Evolutionary conservation across 37 sponge, comb jelly and placozoan species (phyloP).

Genomic region (Theonella swinhoei): DNA sequence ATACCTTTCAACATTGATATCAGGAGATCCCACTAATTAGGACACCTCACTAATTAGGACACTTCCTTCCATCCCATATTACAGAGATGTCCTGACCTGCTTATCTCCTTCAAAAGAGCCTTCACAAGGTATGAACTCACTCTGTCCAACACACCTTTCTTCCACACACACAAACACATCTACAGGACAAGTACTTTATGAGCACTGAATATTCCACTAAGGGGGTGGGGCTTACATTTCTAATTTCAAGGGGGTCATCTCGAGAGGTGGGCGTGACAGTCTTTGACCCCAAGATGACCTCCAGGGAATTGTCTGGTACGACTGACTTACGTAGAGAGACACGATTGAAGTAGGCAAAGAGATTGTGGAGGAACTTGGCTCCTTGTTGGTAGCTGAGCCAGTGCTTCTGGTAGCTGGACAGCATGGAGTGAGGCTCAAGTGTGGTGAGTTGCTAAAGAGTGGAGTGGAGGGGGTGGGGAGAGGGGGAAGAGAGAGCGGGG

Average conservation of each 20-base stretch:
- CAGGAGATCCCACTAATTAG: too few species aligned
- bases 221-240: constrained; percentile 32
- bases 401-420: constrained; percentile 31
- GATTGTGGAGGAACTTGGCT: constrained; percentile 52
- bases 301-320: constrained; percentile 3
- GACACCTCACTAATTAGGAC: too few species aligned
- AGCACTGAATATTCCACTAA: background rate
- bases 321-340: constrained; percentile 31
- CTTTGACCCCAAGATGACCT: background rate
- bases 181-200: background rate
- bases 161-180: constrained; percentile 62
- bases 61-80: too few species aligned
- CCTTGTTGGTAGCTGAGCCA: constrained; percentile 75
- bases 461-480: constrained; percentile 4
- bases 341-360: constrained; percentile 67
- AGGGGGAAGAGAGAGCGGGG: background rate
- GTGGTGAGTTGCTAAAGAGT: background rate
- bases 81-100: constrained; percentile 42
- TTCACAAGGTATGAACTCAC: constrained; percentile 14
- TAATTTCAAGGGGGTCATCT: constrained; percentile 64
- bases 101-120: constrained; percentile 43
- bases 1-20: too few species aligned
- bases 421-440: constrained; percentile 7
- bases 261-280: background rate
- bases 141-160: constrained; percentile 31